phyloP scores from a whole-genome alignment of 1,140 invertebrate species.

The Anastrepha ludens region DNA sequence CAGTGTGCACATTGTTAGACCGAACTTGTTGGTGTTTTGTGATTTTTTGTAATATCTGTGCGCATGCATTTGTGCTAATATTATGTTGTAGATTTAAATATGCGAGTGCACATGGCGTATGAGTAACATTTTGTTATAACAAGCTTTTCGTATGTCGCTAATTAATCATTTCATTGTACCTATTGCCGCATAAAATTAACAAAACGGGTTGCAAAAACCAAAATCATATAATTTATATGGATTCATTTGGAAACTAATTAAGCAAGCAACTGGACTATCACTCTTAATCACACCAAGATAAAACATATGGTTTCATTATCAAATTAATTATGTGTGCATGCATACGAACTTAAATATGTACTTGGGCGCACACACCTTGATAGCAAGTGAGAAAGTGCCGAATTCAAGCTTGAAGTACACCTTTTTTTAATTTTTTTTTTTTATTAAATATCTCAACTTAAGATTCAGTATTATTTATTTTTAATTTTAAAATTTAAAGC shows the following conservation, averaged over 20 bases:
- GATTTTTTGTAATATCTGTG: background rate
- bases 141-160: background rate
- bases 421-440: no score
- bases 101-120: background rate
- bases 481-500: no score
- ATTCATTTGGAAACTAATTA: background rate
- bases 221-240: background rate
- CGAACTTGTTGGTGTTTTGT: background rate
- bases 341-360: no score
- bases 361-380: no score
- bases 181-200: background rate
- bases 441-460: no score
- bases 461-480: no score
- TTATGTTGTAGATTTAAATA: background rate
- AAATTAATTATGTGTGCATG: background rate
- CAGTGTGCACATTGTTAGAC: no score
- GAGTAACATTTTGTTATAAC: conserved; percentile 38
- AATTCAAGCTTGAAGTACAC: no score
- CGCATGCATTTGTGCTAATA: background rate
- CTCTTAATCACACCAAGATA: background rate
- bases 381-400: no score
- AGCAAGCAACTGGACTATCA: background rate
- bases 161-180: conserved; percentile 13
- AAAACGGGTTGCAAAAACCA: background rate
- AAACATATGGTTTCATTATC: background rate